Evolutionary conservation across 2,113 vertebrate genomes (phyloP), one percentile per base, ranked within the genome.

Genomic region (Lampris incognitus): DNA sequence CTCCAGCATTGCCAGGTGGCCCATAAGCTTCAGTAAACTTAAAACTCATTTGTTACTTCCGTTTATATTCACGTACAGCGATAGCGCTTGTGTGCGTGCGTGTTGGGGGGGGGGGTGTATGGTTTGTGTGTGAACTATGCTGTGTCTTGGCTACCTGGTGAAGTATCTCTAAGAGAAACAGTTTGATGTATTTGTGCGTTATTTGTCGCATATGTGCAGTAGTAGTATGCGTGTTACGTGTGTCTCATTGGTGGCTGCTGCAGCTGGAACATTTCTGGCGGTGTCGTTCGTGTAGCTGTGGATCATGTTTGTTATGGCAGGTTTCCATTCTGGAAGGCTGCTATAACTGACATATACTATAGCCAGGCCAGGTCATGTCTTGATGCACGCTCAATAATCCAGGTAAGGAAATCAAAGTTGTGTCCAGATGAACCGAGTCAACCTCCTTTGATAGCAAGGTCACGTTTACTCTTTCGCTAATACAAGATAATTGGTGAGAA

Each of bases 251-350:
- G 4, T 55, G 3, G 1, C 6, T 11, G 6, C n/a, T 55, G 6
- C 24, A 6, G 2, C 4, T 55, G 13, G 24, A 11, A 55, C 13
- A 55, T 11, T n/a, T 77, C 64, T 56, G 71, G 13, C 52, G 1
- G 6, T 46, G 58, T 65, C 57, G 24, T 65, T 24, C 49, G 62
- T 48, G 54, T 6, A 0, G 39, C 64, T 61, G 5, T 42, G 39
- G 44, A 52, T 87, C 74, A 62, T 85, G 67, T 52, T 80, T 57
- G 39, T 62, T 39, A 4, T 49, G 24, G 24, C 24, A 11, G 37
- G 10, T 72, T 63, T 84, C 69, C 81, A 82, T 62, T 79, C 69
- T 77, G 66, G n/a, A 74, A 56, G 42, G 62, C 42, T 56, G 42
- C 72, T 54, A 52, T 76, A 70, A 69, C 57, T 70, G 81, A 73